Conservation (phyloP, 2,113 vertebrate species). For the Gila orcuttii region DNA sequence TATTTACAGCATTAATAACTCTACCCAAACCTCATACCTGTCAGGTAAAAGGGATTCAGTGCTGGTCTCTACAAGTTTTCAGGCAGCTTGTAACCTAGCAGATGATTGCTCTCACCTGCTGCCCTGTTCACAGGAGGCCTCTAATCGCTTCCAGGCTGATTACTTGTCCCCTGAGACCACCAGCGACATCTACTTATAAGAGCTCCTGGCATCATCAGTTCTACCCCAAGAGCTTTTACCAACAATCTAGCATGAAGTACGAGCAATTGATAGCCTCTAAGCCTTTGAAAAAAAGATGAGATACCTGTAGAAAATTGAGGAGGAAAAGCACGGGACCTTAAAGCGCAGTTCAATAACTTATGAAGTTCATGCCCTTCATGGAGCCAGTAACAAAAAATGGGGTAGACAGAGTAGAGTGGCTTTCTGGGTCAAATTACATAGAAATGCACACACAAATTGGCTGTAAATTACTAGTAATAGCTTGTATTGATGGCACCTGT, state of each 20-base stretch:
- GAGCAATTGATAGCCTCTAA: slow-evolving; percentile 25
- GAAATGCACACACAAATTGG: not conserved
- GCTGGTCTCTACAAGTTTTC: not conserved
- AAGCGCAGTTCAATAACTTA: not conserved
- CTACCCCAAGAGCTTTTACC: slow-evolving; percentile 11
- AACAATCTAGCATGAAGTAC: not conserved
- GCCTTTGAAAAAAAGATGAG: slow-evolving; percentile 15
- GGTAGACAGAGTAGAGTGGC: not conserved
- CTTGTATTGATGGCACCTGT: not conserved
- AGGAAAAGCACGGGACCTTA: not conserved
- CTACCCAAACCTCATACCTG: not conserved
- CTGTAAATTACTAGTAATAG: not conserved
- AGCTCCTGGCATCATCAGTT: slow-evolving; percentile 33
- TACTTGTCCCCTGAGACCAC: slow-evolving; percentile 23
- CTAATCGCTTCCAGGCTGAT: slow-evolving; percentile 35
- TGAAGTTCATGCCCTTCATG: not conserved
- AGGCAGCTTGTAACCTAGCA: slow-evolving; percentile 24
- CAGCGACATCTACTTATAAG: not conserved
- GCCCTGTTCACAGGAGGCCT: slow-evolving; percentile 10
- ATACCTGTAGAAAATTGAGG: not conserved
- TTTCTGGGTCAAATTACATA: not conserved
- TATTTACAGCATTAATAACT: slow-evolving; percentile 32
- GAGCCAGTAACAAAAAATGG: not conserved
- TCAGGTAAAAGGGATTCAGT: slow-evolving; percentile 20
- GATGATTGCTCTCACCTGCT: slow-evolving; percentile 26